Base-by-base conservation (phyloP, 2,797 vertebrate species). In the Agapornis canus region DNA sequence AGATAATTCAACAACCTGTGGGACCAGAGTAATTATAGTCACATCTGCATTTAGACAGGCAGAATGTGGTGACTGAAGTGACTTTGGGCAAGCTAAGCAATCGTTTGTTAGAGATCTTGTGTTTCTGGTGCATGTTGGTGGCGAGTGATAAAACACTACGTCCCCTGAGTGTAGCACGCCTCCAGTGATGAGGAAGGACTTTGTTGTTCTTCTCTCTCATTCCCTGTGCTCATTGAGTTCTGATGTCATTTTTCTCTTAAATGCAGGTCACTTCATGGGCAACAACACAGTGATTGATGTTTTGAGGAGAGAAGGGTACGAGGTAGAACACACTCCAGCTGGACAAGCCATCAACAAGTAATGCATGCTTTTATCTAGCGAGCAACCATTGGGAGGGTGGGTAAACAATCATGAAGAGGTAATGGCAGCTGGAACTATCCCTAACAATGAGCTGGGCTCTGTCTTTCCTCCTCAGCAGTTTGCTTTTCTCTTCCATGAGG, bases 271-370 rank as follows among this genome's bases (percentile, higher is more conserved):
- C 96, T 99, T 99, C 98, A 98, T 99, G 95, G 99, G 99, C 95
- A 99, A 99, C 98, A 98, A 98, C 95, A 99, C 98, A 22, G 98
- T 99, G 96, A 99, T 99, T 95, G 98, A 99, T 95, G 98, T 99
- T 96, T 98, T 99, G 89, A 98, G 97, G 95, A 97, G 95, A 75
- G 98, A 99, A 95, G 99, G 99, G 76, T 99, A 98, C 60, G 98
- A 99, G 94, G 98, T 99, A 96, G 98, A 98, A 64, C 98, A 99
- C 93, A 98, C 98, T 70, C 98, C 98, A 19, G 98, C 99, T 89
- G 99, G 98, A 96, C 96, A 98, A 94, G 97, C 98, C 94, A 97
- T 99, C 97, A 98, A 95, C 98, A 98, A 98, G 99, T 99, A 98
- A 96, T 68, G 84, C 72, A 89, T 59, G 65, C 43, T 86, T 97